A percentile compares a stretch with the other conserved stretches of the same genome.
Evolutionary conservation across 2,113 vertebrate genomes (phyloP).

Genomic region (Tenrec ecaudatus): DNA sequence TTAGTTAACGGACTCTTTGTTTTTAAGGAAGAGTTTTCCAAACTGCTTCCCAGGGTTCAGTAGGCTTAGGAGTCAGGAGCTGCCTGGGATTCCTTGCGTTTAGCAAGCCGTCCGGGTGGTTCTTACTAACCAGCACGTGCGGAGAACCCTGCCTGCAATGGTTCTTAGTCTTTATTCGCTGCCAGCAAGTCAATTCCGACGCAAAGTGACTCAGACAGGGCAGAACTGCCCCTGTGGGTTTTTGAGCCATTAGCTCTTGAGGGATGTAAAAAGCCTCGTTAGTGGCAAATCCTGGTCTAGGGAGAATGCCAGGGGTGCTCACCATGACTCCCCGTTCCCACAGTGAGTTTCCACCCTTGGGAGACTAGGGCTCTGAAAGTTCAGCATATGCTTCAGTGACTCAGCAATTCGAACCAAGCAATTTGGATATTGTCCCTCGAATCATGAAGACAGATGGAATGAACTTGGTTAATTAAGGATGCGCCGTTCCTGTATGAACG

Average conservation of each 20-base stretch:
- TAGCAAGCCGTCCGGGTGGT: background rate
- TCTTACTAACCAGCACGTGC: background rate
- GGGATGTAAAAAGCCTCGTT: background rate
- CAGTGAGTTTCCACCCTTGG: background rate
- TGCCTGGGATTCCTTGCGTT: background rate
- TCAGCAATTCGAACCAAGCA: constrained; percentile 47
- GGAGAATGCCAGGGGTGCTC: background rate
- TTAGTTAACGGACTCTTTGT: background rate
- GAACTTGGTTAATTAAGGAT: constrained; percentile 32
- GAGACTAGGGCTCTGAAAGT: background rate
- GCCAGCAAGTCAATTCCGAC: too few species aligned
- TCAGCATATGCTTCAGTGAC: constrained; percentile 47
- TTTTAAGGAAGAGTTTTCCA: constrained; percentile 40
- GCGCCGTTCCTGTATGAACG: constrained; percentile 5
- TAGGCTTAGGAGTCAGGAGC: background rate
- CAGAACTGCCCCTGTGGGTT: too few species aligned
- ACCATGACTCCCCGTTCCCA: background rate
- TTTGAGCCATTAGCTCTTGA: too few species aligned
- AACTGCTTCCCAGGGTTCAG: background rate
- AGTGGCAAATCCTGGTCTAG: background rate
- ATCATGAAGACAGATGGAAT: constrained; percentile 1
- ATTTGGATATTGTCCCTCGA: constrained; percentile 36
- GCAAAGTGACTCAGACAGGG: too few species aligned
- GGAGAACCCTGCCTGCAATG: background rate
- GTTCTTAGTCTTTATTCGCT: background rate